Percentiles rank a stretch among this genome's conserved stretches.
These are phyloP conservation scores for Parapristionchus giblindavisi DNA, from an alignment of 2,888 invertebrate genomes.

Conservation along the genomic window DNA sequence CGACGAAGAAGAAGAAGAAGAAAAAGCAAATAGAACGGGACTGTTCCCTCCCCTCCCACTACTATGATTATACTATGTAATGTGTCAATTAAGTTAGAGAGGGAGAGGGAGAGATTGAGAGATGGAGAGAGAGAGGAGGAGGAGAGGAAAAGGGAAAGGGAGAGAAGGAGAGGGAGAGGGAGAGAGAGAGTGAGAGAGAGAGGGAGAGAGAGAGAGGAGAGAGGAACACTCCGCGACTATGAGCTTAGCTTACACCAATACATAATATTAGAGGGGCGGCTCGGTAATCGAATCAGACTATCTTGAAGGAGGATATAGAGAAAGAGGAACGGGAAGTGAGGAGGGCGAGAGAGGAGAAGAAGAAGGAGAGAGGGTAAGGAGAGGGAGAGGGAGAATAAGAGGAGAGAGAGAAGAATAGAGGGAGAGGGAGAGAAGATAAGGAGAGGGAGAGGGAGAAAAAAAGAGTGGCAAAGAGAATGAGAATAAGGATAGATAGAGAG, in stretches of 20 bases:
- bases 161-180: background rate
- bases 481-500: conserved; percentile 39
- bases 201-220: background rate
- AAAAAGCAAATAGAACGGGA: no score
- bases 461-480: conserved; percentile 36
- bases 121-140: background rate
- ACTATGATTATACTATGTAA: no score
- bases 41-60: no score
- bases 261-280: background rate
- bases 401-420: background rate
- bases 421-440: conserved; percentile 25
- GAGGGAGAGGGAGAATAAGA: background rate
- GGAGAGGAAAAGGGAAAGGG: background rate
- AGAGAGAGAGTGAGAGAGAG: background rate
- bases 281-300: no score
- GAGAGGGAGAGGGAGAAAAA: conserved; percentile 25
- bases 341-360: background rate
- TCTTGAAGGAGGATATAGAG: no score
- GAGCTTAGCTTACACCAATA: background rate
- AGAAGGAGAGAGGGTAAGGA: background rate
- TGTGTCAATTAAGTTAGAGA: background rate
- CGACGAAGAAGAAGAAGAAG: no score
- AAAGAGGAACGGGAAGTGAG: no score
- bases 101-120: conserved; percentile 16
- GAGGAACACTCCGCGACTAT: background rate